Evolutionary conservation across 2,797 vertebrate genomes (phyloP).

Genomic region (Crypturellus tataupa): DNA sequence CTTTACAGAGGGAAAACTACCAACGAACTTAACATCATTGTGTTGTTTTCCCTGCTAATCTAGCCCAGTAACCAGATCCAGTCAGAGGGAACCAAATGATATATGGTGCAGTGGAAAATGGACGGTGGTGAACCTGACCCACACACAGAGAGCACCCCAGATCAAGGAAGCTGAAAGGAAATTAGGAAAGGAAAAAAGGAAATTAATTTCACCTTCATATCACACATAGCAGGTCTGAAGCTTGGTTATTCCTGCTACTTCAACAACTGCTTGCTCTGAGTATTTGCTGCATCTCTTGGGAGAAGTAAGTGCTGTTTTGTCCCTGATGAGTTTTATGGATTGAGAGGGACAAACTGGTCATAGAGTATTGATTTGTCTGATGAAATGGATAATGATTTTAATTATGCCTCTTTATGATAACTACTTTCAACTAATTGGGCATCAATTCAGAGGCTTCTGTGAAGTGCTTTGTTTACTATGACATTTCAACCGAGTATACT

Average conservation of each 20-base stretch:
- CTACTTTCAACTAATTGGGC: neutral
- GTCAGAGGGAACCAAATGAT: neutral
- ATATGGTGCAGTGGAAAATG: neutral
- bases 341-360: neutral
- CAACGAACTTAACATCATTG: neutral
- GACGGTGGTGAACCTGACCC: fast-evolving
- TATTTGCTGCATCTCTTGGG: neutral
- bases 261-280: slow-evolving; percentile 5
- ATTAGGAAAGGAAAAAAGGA: too few relatives aligned
- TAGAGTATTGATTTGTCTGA: neutral
- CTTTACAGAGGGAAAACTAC: neutral
- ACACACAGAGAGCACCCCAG: neutral
- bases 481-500: slow-evolving; percentile 10
- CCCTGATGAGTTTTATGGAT: slow-evolving; percentile 11
- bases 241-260: neutral
- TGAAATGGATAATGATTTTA: slow-evolving; percentile 25
- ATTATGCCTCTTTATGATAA: slow-evolving; percentile 2
- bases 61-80: neutral
- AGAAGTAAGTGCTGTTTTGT: neutral
- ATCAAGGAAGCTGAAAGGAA: neutral
- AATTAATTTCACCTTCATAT: neutral
- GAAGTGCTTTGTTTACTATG: neutral
- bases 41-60: neutral
- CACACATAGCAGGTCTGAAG: neutral
- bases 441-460: neutral